phyloP scores from a whole-genome alignment of 1,140 invertebrate genomes.

The Heliconius congener region DNA sequence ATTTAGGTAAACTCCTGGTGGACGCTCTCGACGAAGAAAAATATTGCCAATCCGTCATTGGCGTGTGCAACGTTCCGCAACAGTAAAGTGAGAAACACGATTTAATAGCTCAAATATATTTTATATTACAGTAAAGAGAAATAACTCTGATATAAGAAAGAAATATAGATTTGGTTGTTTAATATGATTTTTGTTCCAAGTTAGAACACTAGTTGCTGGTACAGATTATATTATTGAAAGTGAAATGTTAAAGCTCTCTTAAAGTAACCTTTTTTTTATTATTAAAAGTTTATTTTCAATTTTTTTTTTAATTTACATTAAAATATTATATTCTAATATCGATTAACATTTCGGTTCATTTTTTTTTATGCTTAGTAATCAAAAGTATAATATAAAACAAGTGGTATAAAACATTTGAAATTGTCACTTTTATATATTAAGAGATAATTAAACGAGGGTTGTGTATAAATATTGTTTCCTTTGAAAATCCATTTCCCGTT shows the following conservation, averaged over 20 bases:
- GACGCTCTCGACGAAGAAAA: constrained; percentile 85
- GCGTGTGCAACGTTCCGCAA: constrained; percentile 82
- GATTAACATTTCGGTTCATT: no score
- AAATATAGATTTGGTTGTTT: no score
- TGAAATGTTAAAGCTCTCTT: neutral
- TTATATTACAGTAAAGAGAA: neutral
- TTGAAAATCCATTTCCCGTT: neutral
- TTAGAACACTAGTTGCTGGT: no score
- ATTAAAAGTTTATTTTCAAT: neutral
- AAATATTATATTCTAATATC: no score
- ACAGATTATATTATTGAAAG: no score
- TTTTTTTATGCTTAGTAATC: no score
- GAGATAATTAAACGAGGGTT: constrained; percentile 24
- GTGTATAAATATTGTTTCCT: constrained; percentile 12
- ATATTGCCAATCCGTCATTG: constrained; percentile 86
- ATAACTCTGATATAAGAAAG: no score
- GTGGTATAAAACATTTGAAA: neutral
- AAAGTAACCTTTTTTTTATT: neutral
- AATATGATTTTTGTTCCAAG: no score
- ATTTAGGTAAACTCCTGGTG: constrained; percentile 89
- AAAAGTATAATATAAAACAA: neutral
- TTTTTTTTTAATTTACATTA: no score
- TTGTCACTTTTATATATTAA: neutral
- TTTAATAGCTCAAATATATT: neutral
- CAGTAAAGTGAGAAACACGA: constrained; percentile 23